These are phyloP conservation scores for Gyrodactylus salaris DNA, from an alignment of 1,140 invertebrate genomes.

Conservation along the genomic window DNA sequence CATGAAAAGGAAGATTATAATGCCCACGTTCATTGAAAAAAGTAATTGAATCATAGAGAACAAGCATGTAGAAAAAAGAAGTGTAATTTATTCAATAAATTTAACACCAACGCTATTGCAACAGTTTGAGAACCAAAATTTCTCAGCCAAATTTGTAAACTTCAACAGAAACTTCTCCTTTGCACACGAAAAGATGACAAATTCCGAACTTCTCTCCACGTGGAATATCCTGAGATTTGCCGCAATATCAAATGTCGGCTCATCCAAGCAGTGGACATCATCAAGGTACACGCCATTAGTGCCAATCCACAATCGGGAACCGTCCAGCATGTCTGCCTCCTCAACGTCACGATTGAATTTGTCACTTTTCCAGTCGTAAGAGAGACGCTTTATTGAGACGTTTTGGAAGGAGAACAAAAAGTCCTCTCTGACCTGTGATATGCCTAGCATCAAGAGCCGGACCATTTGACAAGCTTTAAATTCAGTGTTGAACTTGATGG, in stretches of 20 bases:
- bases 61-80: no score
- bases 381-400: background rate
- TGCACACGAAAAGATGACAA: background rate
- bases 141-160: background rate
- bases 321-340: background rate
- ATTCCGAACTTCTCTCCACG: background rate
- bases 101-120: no score
- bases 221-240: background rate
- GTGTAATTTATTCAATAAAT: no score
- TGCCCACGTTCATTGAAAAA: no score
- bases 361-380: background rate
- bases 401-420: background rate
- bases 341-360: background rate
- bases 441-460: background rate
- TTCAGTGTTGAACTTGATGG: background rate
- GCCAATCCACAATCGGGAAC: background rate
- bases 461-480: background rate
- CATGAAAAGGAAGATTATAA: no score
- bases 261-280: background rate
- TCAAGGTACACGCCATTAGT: background rate
- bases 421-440: background rate
- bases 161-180: background rate
- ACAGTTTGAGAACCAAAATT: background rate
- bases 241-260: background rate
- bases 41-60: no score